Evolutionary conservation across 2,888 invertebrate species (phyloP), one percentile per base, ranked within the genome.

Genomic region (Drosophila anceps): DNA sequence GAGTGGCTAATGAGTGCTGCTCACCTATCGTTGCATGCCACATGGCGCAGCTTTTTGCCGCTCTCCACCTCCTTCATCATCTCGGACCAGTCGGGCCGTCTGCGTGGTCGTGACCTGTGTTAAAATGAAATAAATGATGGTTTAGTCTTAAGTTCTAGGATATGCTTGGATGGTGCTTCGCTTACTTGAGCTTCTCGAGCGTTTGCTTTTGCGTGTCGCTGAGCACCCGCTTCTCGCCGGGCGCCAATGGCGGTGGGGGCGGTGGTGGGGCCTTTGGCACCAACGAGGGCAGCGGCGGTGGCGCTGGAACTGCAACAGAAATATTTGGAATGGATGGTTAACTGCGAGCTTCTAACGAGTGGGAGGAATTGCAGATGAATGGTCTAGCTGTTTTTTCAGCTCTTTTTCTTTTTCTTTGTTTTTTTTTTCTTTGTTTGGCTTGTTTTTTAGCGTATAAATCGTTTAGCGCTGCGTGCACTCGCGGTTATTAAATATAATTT

Each of bases 31-130:
- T 98, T 97, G 93, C 97, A 97, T 84, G 96, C 95, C 54, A 98
- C 97, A 90, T 97, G 96, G 89, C 95, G 96, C 76, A 98, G 93
- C 91, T 96, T 96, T 88, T 93, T 95, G 55, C 97, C 97, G 76
- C 95, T 94, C 91, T 97, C 97, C n/a, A 98, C 96, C 92, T 98
- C 98, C 92, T 97, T 97, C 96, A 98, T 96, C 96, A 98, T 96
- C 84, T 96, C 95, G 18, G 95, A 96, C 97, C 97, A 98, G 91
- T 98, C 98, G 0, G 98, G 98, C 79, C 97, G 95, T 90, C 94
- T 95, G 79, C 97, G 94, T 0, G 97, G 97, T 81, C 97, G 94
- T 81, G 96, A 93, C 91, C 94, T 94, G 50, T 94, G 53, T 8
- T n/a, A 59, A 69, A 68, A 67, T 71, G 54, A 81, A 73, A 81